Base-by-base conservation (phyloP, 2,888 invertebrate genomes). In the Noctua janthe region DNA sequence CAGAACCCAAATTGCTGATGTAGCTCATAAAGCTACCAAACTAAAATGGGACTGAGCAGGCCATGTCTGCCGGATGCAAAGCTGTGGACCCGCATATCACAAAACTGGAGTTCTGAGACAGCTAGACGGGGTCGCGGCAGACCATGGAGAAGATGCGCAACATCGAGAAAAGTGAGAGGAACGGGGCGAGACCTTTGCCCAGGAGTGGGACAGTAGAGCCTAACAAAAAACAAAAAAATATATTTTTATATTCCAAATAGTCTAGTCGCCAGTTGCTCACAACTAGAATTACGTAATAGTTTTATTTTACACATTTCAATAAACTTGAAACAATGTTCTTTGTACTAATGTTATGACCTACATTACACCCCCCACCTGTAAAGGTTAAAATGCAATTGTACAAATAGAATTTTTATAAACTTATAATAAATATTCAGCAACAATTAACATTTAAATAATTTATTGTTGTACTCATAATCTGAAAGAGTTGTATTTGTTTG, bases 401-500 rank as follows among this genome's bases (percentile, higher is more conserved):
- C 0, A 15, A 3, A 43, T 67, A 17, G 4, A 59, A 20, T 62
- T 39, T 10, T 15, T 29, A 43, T 17, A 39, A 35, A 78, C 66
- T 71, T 2, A 15, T 15, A n/a, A 13, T 43, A 13, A 67, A 13
- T 7, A 51, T 73, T 71, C 15, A 70, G 49, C 29, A 69, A 39
- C 43, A 43, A 67, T 35, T 64, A 47, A 77, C 39, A 71, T 79
- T 74, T 39, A 66, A 79, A 83, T 83, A 79, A 66, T 59, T 64
- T 64, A 39, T 20, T 66, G 20, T 64, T 51, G n/a, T 75, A 71
- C 29, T 51, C n/a, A 82, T 66, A 66, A 66, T 64, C 78, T 90
- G 84, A 94, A 94, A 93, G 93, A 94, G 94, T 95, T 94, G 91
- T 79, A 85, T 92, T 92, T 94, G 93, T 91, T 92, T 91, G 88